Percentiles rank a stretch among this genome's conserved stretches.
These are phyloP conservation scores for Erebia palarica DNA, from an alignment of 2,888 invertebrate genomes.

Conservation along the genomic window DNA sequence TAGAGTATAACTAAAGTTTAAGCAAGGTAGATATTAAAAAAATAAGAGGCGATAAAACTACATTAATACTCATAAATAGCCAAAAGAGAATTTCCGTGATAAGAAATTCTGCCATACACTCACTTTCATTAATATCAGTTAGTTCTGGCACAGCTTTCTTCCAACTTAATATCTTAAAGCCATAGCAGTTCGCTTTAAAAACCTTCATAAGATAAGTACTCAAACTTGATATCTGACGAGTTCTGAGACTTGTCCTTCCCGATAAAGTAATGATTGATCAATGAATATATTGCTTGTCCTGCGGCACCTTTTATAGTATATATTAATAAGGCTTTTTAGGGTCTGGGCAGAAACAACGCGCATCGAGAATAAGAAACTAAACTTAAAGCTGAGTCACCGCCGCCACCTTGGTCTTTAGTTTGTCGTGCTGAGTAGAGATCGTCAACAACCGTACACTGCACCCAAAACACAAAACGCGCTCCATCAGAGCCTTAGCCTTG, in stretches of 20 bases:
- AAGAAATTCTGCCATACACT: neutral
- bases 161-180: neutral
- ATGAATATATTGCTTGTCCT: conserved; percentile 10
- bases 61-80: too few relatives aligned
- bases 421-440: too few relatives aligned
- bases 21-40: too few relatives aligned
- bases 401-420: too few relatives aligned
- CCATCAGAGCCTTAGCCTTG: too few relatives aligned
- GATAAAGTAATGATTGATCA: conserved; percentile 11
- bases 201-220: too few relatives aligned
- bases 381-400: neutral
- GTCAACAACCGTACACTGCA: too few relatives aligned
- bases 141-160: neutral
- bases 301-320: conserved; percentile 15
- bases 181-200: neutral
- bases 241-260: neutral
- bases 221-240: neutral
- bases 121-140: conserved; percentile 1
- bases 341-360: neutral
- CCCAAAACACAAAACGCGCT: too few relatives aligned
- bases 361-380: neutral
- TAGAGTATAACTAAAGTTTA: too few relatives aligned
- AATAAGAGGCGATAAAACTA: too few relatives aligned
- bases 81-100: too few relatives aligned
- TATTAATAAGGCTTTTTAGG: conserved; percentile 47